phyloP scores from a whole-genome alignment of 1,140 invertebrate genomes.

The Eumaeus atala region DNA sequence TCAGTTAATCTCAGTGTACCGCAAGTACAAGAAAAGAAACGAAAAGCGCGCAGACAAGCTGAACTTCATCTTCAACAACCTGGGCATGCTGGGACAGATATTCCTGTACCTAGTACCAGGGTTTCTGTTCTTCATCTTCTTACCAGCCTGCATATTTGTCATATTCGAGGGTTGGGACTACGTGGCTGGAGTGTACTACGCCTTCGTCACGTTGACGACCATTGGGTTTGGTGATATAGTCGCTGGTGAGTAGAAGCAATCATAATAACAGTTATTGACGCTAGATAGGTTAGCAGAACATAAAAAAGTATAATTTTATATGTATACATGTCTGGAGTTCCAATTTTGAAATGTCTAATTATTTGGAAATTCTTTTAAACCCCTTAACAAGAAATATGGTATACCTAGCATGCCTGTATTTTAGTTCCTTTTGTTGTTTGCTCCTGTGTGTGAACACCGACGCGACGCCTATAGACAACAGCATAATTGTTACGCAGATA shows the following conservation, averaged over 20 bases:
- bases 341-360: too few relatives aligned
- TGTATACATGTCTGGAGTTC: too few relatives aligned
- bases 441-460: too few relatives aligned
- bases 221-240: slow-evolving; percentile 97
- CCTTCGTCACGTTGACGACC: slow-evolving; percentile 93
- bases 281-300: background rate
- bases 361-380: too few relatives aligned
- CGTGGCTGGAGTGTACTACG: slow-evolving; percentile 92
- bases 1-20: slow-evolving; percentile 82
- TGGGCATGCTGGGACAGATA: slow-evolving; percentile 84
- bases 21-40: slow-evolving; percentile 84
- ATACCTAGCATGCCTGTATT: too few relatives aligned
- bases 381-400: too few relatives aligned
- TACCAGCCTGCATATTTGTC: slow-evolving; percentile 92
- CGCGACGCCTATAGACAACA: too few relatives aligned
- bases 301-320: too few relatives aligned
- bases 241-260: slow-evolving; percentile 69
- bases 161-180: slow-evolving; percentile 93
- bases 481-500: too few relatives aligned
- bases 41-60: slow-evolving; percentile 69
- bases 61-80: slow-evolving; percentile 78
- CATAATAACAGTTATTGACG: too few relatives aligned
- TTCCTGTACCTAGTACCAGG: slow-evolving; percentile 88
- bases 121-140: slow-evolving; percentile 91
- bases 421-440: too few relatives aligned